These are phyloP conservation scores for Eupithecia tripunctaria DNA, from an alignment of 2,888 invertebrate species.

Conservation along the genomic window DNA sequence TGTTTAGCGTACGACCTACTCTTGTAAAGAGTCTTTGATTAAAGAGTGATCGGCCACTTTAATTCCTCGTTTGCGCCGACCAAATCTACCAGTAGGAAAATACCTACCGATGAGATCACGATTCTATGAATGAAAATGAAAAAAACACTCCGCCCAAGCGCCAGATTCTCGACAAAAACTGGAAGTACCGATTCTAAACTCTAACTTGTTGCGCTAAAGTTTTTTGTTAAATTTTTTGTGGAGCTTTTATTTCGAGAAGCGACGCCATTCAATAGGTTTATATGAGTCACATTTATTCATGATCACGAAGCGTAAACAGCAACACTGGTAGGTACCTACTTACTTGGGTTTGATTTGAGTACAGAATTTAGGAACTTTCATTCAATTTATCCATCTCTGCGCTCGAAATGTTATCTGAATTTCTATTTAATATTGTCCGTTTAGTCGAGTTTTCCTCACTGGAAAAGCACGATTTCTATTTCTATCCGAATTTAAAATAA, in stretches of 20 bases:
- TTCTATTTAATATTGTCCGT: neutral
- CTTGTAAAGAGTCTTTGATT: neutral
- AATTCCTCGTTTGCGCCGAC: neutral
- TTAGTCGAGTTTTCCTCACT: neutral
- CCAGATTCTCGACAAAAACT: constrained; percentile 16
- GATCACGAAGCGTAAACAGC: constrained; percentile 44
- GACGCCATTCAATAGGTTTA: constrained; percentile 54
- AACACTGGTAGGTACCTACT: neutral
- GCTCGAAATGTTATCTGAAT: neutral
- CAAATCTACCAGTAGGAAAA: constrained; percentile 37
- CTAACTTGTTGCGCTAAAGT: constrained; percentile 23
- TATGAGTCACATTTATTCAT: constrained; percentile 65
- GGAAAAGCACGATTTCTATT: too few species aligned
- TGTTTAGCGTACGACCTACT: neutral
- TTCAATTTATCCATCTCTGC: neutral
- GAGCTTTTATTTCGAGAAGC: constrained; percentile 47
- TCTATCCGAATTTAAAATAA: too few species aligned
- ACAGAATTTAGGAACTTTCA: neutral
- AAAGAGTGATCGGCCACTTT: neutral
- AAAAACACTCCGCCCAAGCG: constrained; percentile 45
- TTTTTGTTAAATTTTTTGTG: constrained; percentile 17
- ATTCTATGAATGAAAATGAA: constrained; percentile 72
- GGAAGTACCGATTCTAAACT: constrained; percentile 15
- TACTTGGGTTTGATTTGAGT: neutral
- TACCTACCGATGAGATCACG: constrained; percentile 68